Base-by-base conservation (phyloP, 2,888 invertebrate genomes). In the Sclerodermus sp. region DNA sequence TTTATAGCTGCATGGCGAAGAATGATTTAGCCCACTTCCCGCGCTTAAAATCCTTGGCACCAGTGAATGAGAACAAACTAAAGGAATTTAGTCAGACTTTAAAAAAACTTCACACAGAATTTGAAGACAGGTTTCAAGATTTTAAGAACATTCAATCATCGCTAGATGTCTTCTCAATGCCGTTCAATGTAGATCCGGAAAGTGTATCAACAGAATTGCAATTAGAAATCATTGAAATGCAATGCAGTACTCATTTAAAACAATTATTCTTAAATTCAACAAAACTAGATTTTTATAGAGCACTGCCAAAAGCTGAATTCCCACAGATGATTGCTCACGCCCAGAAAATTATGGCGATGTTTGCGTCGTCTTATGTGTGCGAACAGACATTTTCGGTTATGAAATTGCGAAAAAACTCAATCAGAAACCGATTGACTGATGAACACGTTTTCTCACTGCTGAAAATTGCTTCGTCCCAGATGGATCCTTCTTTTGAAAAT, bases 371-470 rank as follows among this genome's bases (percentile, higher is more conserved):
- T 36, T 55, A 54, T 55, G 42, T 55, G 32, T 55, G 52, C 29
- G 37, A 55, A 54, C 49, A 52, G 41, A 32, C 43, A 16, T 52
- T 52, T 45, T 49, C 42, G 18, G 44, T 29, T 15, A 52, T 45
- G 49, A 52, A 52, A 49, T 31, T 44, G 36, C 10, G 30, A 23
- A 53, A 49, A 45, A 52, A 44, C 34, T 38, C 32, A 18, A 31
- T 52, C 36, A 40, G 49, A 17, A 41, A 41, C 23, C 16, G 41
- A 18, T 18, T 66, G 40, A 52, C 17, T 6, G 31, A 60, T 56
- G 46, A 58, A 54, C 56, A 58, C 55, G 53, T 49, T 58, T 60
- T 60, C 46, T 51, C 55, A 49, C 58, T 56, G 51, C 50, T 58
- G 46, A 58, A 60, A 51, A 55, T 58, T 47, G 14, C 60, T 17